Conservation (phyloP, 2,797 vertebrate genomes). For the Psittacula derbiana region DNA sequence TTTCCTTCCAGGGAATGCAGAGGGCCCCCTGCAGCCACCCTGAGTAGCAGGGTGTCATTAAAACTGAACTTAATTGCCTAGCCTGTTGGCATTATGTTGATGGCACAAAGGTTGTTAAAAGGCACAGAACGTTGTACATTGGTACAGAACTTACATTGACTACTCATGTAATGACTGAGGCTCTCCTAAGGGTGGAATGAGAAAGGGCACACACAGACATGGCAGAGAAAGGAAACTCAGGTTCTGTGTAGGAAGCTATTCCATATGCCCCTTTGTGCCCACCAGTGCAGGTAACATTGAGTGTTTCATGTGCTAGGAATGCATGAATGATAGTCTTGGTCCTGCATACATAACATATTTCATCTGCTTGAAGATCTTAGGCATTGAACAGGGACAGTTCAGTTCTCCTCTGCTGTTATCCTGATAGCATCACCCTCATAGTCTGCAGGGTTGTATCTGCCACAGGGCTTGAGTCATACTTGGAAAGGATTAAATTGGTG, state of each 20-base stretch:
- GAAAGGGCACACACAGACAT: not conserved
- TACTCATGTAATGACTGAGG: not conserved
- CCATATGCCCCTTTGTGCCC: not conserved
- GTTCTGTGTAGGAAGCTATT: not conserved
- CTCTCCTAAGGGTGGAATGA: not conserved
- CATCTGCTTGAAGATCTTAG: not conserved
- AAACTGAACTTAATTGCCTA: not conserved
- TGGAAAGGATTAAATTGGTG: not conserved
- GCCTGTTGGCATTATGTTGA: not conserved
- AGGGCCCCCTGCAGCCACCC: not conserved
- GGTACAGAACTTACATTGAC: no score
- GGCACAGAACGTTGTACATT: not conserved
- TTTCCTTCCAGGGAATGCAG: not conserved
- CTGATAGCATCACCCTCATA: not conserved
- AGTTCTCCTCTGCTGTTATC: not conserved
- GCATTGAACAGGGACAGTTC: not conserved
- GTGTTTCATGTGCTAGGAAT: not conserved
- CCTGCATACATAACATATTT: not conserved
- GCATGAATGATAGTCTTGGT: not conserved
- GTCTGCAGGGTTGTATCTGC: not conserved
- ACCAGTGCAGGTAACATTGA: not conserved
- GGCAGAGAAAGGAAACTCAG: not conserved
- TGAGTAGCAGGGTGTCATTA: accelerated
- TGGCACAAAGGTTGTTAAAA: not conserved
- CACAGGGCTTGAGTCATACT: not conserved